phyloP scores from a whole-genome alignment of 1,140 invertebrate species.

The Drosophila lini region DNA sequence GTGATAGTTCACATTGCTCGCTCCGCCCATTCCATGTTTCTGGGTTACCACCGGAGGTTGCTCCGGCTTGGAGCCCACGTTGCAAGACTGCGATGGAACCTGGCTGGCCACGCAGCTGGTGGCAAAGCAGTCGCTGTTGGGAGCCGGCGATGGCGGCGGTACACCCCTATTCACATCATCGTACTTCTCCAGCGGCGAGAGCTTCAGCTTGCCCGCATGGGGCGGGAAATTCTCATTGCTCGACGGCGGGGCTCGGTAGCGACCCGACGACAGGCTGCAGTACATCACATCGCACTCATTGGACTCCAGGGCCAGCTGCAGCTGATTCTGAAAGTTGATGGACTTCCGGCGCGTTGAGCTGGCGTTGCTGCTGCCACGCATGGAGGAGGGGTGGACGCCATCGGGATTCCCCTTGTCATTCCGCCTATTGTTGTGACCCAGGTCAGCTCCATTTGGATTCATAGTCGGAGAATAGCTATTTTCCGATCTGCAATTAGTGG shows the following conservation, averaged over 20 bases:
- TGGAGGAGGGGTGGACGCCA: constrained; percentile 14
- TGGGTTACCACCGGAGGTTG: constrained; percentile 10
- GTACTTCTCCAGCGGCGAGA: constrained; percentile 62
- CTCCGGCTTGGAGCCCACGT: constrained; percentile 36
- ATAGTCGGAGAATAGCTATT: constrained; percentile 24
- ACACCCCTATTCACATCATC: constrained; percentile 66
- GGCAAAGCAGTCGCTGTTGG: constrained; percentile 70
- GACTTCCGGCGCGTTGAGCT: constrained; percentile 49
- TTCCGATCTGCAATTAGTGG: constrained; percentile 8
- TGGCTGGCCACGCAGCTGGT: constrained; percentile 18
- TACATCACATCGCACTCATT: constrained; percentile 40
- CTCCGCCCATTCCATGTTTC: constrained; percentile 33
- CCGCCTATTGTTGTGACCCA: constrained; percentile 30
- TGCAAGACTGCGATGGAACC: constrained; percentile 25
- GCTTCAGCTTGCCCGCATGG: constrained; percentile 59
- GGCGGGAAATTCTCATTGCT: constrained; percentile 60
- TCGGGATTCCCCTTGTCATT: constrained; percentile 31
- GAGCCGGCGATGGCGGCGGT: constrained; percentile 81
- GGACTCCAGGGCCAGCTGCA: constrained; percentile 48
- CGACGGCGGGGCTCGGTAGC: constrained; percentile 70
- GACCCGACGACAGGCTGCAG: constrained; percentile 39
- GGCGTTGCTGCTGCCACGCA: constrained; percentile 18
- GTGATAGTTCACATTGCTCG: constrained; percentile 16
- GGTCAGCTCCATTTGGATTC: constrained; percentile 35
- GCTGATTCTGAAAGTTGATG: constrained; percentile 54